Evolutionary conservation across 2,797 vertebrate genomes (phyloP), one percentile per base, ranked within the genome.

Genomic region (Nasua narica): DNA sequence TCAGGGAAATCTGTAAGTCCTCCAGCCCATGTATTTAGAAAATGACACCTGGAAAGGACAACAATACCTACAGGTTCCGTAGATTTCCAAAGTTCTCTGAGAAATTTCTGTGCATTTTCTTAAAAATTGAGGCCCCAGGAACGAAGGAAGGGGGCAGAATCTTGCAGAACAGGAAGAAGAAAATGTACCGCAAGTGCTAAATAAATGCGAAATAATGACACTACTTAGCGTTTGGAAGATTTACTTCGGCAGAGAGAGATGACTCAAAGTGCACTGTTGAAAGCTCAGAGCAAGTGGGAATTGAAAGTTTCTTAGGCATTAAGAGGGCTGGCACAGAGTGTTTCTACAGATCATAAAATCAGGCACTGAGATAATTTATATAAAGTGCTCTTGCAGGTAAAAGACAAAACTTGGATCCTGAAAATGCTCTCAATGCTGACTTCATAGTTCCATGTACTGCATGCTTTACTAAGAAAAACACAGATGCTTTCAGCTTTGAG

Each of bases 211-310:
- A 90, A 46, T 78, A 93, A 92, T 35, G 84, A 54, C 40, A 8
- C 69, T 50, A 50, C 32, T 92, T 96, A 76, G 50, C 37, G 81
- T 91, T 83, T 72, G 48, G 87, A 96, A 96, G 88, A 85, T 82
- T 93, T 86, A 77, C 43, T 81, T 76, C 32, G 65, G 50, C n/a
- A 46, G 82, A 94, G 67, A 52, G 29, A 67, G 37, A 69, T 76
- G 69, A 86, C 14, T 91, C 62, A 82, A 54, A 86, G 29, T n/a
- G 23, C 27, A 32, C 27, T 23, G 0, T 16, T 48, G n/a, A 84
- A 86, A 78, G 40, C 78, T 88, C 46, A 32, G 32, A 67, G 67
- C 76, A 87, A 84, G 52, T 48, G 40, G 18, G 50, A 76, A 93
- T 85, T 91, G 48, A 58, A 90, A 87, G n/a, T 58, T 83, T 91